Percentiles rank a stretch among this genome's conserved stretches.
These are phyloP conservation scores for Steatocranus sp. DNA, from an alignment of 2,797 vertebrate genomes.

Conservation along the genomic window DNA sequence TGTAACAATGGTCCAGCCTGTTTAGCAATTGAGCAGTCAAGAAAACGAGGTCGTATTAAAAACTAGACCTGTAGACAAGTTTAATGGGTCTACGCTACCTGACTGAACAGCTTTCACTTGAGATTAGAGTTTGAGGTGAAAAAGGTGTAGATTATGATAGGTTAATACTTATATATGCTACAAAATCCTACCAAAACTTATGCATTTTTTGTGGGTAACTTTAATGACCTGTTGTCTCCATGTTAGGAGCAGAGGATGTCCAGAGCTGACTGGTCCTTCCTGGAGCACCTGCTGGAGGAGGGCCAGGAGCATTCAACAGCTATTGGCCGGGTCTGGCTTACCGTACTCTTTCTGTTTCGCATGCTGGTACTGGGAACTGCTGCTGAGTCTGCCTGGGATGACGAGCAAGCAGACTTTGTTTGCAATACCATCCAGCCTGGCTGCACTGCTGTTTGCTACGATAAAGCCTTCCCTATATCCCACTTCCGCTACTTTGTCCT, in stretches of 20 bases:
- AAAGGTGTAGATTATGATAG: background rate
- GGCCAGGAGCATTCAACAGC: conserved; percentile 81
- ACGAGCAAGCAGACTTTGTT: conserved; percentile 76
- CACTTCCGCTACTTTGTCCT: conserved; percentile 84
- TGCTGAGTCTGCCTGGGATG: conserved; percentile 81
- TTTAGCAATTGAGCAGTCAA: background rate
- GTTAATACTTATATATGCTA: background rate
- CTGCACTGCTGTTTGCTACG: conserved; percentile 79
- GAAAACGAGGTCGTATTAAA: background rate
- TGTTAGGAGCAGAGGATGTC: conserved; percentile 75
- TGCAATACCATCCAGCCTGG: conserved; percentile 82
- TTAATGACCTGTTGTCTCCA: background rate
- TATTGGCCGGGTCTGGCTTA: conserved; percentile 81
- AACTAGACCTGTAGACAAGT: background rate
- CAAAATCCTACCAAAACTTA: background rate
- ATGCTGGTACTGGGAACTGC: conserved; percentile 78
- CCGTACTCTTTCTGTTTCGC: conserved; percentile 82
- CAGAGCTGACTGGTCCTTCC: conserved; percentile 83
- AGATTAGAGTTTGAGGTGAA: background rate
- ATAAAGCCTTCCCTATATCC: conserved; percentile 82
- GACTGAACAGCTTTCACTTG: background rate
- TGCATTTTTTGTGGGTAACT: background rate
- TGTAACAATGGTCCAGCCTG: conserved; percentile 1
- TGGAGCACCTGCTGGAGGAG: conserved; percentile 82
- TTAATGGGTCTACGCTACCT: background rate